Conservation (phyloP, 2,113 vertebrate species). For the Tachycineta bicolor region DNA sequence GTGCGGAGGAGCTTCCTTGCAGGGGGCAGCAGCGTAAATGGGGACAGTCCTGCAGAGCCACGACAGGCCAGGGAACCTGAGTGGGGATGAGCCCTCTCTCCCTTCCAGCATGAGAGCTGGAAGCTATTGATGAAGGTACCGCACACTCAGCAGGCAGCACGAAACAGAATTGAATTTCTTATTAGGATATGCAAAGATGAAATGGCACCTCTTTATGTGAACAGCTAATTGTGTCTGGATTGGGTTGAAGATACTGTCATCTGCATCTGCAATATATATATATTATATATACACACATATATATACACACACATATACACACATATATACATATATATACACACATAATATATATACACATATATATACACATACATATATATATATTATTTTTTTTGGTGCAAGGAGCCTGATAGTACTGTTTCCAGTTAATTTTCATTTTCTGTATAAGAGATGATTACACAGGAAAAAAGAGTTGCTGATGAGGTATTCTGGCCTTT, state of each 20-base stretch:
- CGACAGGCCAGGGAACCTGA: neutral
- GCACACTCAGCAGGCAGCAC: neutral
- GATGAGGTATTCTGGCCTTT: neutral
- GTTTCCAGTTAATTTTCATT: neutral
- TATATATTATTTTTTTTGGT: neutral
- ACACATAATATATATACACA: no score
- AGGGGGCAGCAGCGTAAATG: neutral
- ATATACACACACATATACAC: no score
- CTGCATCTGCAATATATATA: neutral
- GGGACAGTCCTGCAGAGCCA: neutral
- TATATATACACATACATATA: no score
- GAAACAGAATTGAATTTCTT: neutral
- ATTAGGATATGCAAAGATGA: neutral
- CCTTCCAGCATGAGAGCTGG: neutral
- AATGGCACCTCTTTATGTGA: neutral
- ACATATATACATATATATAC: no score
- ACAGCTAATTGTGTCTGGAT: neutral
- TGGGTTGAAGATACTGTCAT: neutral
- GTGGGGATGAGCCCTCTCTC: neutral
- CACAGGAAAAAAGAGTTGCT: neutral
- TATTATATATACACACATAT: no score
- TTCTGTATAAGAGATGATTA: neutral
- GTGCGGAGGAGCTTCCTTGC: neutral
- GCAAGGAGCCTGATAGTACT: neutral
- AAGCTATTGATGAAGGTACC: neutral